These are phyloP conservation scores for Yponomeuta cagnagella DNA, from an alignment of 2,888 invertebrate genomes.

Conservation along the genomic window DNA sequence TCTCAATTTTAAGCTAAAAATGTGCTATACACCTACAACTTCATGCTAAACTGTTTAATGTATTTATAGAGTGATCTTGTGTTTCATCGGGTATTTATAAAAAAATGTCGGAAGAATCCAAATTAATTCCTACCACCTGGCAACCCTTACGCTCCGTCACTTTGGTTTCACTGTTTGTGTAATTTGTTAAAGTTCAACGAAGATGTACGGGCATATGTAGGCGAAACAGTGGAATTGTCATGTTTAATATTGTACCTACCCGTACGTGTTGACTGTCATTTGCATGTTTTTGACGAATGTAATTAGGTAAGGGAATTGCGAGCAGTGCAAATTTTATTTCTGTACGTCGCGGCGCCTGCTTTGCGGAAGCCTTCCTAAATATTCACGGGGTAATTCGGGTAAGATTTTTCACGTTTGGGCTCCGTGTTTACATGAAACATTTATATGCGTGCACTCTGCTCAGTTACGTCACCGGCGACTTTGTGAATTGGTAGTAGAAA, in stretches of 20 bases:
- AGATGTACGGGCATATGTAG: slow-evolving; percentile 27
- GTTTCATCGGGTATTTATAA: too few species aligned
- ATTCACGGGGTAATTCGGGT: neutral
- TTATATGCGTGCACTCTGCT: neutral
- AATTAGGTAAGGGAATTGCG: slow-evolving; percentile 12
- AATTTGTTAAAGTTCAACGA: slow-evolving; percentile 22
- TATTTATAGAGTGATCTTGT: too few species aligned
- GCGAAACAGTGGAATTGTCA: slow-evolving; percentile 35
- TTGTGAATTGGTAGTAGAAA: too few species aligned
- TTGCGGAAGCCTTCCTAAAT: neutral
- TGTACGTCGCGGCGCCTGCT: neutral
- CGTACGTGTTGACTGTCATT: slow-evolving; percentile 18
- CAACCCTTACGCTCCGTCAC: slow-evolving; percentile 26
- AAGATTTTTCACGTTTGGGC: neutral
- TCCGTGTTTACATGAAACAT: neutral
- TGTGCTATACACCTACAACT: too few species aligned
- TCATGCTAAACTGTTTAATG: too few species aligned
- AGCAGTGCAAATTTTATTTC: slow-evolving; percentile 10
- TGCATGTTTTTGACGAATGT: slow-evolving; percentile 16
- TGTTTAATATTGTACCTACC: slow-evolving; percentile 35
- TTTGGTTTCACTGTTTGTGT: slow-evolving; percentile 20
- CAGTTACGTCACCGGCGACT: too few species aligned
- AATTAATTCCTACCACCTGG: too few species aligned
- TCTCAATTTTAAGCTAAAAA: too few species aligned
- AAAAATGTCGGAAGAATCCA: too few species aligned